phyloP scores from a whole-genome alignment of 2,113 vertebrate species.

The Petromus typicus region DNA sequence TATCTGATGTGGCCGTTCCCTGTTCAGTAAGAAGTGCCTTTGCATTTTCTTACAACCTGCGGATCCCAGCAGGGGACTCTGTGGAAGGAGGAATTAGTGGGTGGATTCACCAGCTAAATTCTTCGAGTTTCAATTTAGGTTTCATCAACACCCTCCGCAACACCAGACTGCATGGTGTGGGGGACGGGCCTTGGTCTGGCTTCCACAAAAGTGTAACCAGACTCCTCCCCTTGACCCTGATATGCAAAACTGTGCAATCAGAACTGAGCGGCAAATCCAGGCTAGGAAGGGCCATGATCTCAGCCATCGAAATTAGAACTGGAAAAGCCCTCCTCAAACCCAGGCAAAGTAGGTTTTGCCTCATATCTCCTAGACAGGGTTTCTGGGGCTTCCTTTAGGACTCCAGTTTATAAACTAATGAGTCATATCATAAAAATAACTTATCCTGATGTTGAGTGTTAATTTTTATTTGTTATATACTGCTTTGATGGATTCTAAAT shows the following conservation, averaged over 20 bases:
- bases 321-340: conserved; percentile 55
- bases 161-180: not conserved
- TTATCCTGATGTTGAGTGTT: conserved; percentile 31
- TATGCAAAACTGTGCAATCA: conserved; percentile 69
- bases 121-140: conserved; percentile 29
- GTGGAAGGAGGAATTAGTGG: not conserved
- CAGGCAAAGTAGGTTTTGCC: not conserved
- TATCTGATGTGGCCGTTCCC: not conserved
- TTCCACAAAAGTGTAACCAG: conserved; percentile 59
- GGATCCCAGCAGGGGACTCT: conserved; percentile 20
- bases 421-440: conserved; percentile 22
- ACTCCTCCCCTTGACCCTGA: conserved; percentile 64
- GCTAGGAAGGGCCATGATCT: conserved; percentile 71
- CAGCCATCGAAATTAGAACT: conserved; percentile 79
- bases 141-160: not conserved
- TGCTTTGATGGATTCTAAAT: conserved; percentile 51
- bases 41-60: not conserved
- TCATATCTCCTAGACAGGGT: not conserved
- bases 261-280: conserved; percentile 57
- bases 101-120: not conserved
- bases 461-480: conserved; percentile 36
- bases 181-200: conserved; percentile 23
- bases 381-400: not conserved
- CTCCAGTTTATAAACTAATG: conserved; percentile 34
- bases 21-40: not conserved